phyloP scores from a whole-genome alignment of 2,888 invertebrate genomes.

The Zygothrica quintamaculata region DNA sequence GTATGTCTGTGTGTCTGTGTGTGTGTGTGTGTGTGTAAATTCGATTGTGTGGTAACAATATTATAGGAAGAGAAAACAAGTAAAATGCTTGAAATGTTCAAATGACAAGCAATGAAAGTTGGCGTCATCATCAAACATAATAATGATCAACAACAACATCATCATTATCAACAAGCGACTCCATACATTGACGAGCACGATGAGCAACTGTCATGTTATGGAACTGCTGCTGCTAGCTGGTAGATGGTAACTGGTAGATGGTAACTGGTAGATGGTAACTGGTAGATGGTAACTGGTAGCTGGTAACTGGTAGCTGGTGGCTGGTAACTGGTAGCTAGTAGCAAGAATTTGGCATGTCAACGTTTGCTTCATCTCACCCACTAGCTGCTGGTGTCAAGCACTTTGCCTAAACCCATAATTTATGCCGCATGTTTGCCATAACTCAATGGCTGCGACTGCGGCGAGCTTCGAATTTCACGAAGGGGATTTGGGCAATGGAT shows the following conservation, averaged over 20 bases:
- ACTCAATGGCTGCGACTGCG: conserved; percentile 67
- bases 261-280: conserved; percentile 7
- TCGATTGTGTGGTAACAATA: conserved; percentile 52
- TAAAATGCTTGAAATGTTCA: conserved; percentile 54
- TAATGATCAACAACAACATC: conserved; percentile 17
- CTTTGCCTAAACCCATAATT: conserved; percentile 70
- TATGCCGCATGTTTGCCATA: conserved; percentile 80
- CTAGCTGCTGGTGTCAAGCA: conserved; percentile 47
- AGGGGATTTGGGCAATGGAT: conserved; percentile 25
- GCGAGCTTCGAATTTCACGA: conserved; percentile 40
- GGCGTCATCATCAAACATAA: conserved; percentile 57
- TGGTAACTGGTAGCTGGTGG: conserved; percentile 1
- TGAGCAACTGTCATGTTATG: conserved; percentile 73
- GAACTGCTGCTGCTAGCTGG: conserved; percentile 13
- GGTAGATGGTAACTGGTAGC: conserved; percentile 1
- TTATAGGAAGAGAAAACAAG: conserved; percentile 39
- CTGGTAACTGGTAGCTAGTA: conserved; percentile 2
- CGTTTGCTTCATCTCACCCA: conserved; percentile 43
- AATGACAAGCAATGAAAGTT: conserved; percentile 69
- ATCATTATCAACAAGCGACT: conserved; percentile 22
- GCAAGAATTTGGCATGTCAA: conserved; percentile 68
- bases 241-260: conserved; percentile 3
- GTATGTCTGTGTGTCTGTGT: conserved; percentile 14
- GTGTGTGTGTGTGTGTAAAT: conserved; percentile 22
- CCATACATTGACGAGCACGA: conserved; percentile 54